A percentile compares a stretch with the other conserved stretches of the same genome.
Conservation (phyloP, 2,888 invertebrate genomes). For the Nineta flava region DNA sequence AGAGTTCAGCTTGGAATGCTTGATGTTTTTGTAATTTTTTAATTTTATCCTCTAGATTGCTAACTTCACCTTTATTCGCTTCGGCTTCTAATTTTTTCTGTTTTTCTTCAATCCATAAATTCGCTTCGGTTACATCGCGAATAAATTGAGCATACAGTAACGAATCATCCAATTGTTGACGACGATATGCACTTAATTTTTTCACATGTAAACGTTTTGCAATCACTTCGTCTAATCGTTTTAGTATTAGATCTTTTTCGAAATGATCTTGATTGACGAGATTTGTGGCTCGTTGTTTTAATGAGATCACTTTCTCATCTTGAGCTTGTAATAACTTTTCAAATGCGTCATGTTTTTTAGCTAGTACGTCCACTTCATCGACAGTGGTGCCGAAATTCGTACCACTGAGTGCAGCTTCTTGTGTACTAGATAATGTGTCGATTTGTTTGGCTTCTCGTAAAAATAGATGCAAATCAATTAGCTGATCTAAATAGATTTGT, state of each 20-base stretch:
- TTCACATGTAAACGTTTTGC: slow-evolving; percentile 51
- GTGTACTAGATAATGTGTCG: slow-evolving; percentile 72
- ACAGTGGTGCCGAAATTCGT: slow-evolving; percentile 62
- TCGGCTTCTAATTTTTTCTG: slow-evolving; percentile 73
- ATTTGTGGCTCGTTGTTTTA: slow-evolving; percentile 75
- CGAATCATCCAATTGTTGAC: slow-evolving; percentile 55
- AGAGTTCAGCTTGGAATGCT: slow-evolving; percentile 83
- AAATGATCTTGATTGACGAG: slow-evolving; percentile 83
- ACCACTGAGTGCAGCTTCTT: slow-evolving; percentile 62
- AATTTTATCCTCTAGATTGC: slow-evolving; percentile 85
- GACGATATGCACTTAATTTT: slow-evolving; percentile 48
- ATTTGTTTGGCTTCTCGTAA: slow-evolving; percentile 84
- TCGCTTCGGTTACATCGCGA: slow-evolving; percentile 79
- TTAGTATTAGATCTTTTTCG: slow-evolving; percentile 64
- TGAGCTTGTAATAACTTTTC: slow-evolving; percentile 77
- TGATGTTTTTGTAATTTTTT: slow-evolving; percentile 89
- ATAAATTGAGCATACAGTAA: slow-evolving; percentile 80
- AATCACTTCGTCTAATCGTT: slow-evolving; percentile 58
- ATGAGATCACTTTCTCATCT: slow-evolving; percentile 69
- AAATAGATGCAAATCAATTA: slow-evolving; percentile 89
- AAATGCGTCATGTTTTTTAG: slow-evolving; percentile 90
- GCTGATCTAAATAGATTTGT: slow-evolving; percentile 75
- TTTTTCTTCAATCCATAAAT: slow-evolving; percentile 84
- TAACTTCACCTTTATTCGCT: slow-evolving; percentile 56
- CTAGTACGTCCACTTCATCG: slow-evolving; percentile 77